phyloP scores from a whole-genome alignment of 2,888 invertebrate genomes.

The Drosophila testacea region DNA sequence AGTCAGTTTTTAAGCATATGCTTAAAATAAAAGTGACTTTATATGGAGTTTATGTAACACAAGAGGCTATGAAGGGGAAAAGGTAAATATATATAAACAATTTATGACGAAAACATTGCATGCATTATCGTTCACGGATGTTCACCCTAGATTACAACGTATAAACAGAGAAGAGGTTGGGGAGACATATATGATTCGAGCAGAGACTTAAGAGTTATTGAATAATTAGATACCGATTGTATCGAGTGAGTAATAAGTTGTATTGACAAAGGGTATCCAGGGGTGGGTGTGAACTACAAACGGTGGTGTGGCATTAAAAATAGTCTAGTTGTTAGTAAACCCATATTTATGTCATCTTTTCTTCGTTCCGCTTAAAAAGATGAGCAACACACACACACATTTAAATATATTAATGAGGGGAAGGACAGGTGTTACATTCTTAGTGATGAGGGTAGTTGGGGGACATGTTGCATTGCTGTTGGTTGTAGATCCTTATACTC shows the following conservation, averaged over 20 bases:
- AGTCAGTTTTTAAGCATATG: not conserved
- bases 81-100: not conserved
- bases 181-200: not conserved
- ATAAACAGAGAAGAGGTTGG: too few species aligned
- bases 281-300: conserved; percentile 10
- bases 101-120: not conserved
- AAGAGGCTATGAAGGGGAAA: not conserved
- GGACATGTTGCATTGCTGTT: conserved; percentile 25
- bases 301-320: not conserved
- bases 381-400: conserved; percentile 25
- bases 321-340: not conserved
- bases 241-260: not conserved
- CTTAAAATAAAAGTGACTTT: not conserved
- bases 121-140: not conserved
- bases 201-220: not conserved
- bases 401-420: conserved; percentile 1
- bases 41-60: not conserved
- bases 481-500: conserved; percentile 53
- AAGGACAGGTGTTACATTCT: conserved; percentile 2
- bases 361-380: conserved; percentile 14
- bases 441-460: conserved; percentile 1
- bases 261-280: not conserved
- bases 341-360: conserved; percentile 6
- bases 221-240: not conserved
- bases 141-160: not conserved